Percentiles rank a stretch among this genome's conserved stretches.
Evolutionary conservation across 2,113 vertebrate species (phyloP).

Genomic region (Microtus richardsoni): DNA sequence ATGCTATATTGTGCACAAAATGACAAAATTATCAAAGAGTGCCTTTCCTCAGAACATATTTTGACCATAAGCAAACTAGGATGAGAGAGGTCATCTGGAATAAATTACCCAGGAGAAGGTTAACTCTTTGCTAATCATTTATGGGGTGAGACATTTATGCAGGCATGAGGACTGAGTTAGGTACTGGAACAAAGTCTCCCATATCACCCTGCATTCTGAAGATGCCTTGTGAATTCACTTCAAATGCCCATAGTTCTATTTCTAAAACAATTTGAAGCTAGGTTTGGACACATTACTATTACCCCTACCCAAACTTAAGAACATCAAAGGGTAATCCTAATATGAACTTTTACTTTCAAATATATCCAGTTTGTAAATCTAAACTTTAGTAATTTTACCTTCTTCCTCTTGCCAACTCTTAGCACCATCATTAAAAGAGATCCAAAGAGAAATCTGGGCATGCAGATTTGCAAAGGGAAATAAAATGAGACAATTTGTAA

Average conservation of each 20-base stretch:
- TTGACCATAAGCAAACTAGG: not conserved
- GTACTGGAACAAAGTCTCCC: not conserved
- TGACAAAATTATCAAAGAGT: not conserved
- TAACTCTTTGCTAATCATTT: not conserved
- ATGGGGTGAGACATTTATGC: not conserved
- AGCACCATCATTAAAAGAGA: not conserved
- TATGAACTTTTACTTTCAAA: conserved; percentile 10
- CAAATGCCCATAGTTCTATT: not conserved
- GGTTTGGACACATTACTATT: not conserved
- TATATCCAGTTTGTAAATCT: not conserved
- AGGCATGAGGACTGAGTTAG: not conserved
- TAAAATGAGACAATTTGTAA: conserved; percentile 16
- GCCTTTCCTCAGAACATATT: not conserved
- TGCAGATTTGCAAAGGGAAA: not conserved
- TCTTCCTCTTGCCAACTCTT: not conserved
- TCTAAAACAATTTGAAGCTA: not conserved
- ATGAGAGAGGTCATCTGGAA: not conserved
- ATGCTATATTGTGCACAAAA: not conserved
- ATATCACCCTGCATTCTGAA: not conserved
- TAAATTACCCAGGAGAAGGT: not conserved
- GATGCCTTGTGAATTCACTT: not conserved
- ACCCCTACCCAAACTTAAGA: not conserved
- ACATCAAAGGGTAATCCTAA: conserved; percentile 20
- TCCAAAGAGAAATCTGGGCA: conserved; percentile 14
- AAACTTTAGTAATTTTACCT: not conserved